phyloP scores from a whole-genome alignment of 2,888 invertebrate genomes.

The Omphaloscelis lunosa region DNA sequence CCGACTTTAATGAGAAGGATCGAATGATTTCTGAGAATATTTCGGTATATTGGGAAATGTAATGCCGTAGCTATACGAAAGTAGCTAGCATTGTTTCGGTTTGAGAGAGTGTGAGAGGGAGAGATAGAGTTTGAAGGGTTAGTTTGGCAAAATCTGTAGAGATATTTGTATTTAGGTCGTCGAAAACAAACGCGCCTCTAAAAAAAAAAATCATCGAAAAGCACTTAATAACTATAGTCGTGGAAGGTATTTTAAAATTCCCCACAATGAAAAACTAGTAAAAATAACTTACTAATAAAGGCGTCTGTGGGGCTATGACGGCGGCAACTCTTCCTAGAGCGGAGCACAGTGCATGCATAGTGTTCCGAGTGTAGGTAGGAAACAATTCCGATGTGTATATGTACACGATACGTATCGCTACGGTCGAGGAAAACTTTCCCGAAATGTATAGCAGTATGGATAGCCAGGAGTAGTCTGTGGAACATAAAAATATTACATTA shows the following conservation, averaged over 20 bases:
- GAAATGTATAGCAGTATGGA: constrained; percentile 69
- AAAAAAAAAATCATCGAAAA: background rate
- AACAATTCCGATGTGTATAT: constrained; percentile 77
- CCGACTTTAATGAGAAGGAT: background rate
- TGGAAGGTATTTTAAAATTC: too few relatives aligned
- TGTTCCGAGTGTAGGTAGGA: constrained; percentile 76
- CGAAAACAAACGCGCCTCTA: background rate
- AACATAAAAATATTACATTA: background rate
- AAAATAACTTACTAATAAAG: constrained; percentile 74
- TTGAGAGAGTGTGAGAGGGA: background rate
- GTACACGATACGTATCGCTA: constrained; percentile 72
- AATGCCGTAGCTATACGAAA: background rate
- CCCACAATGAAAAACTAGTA: background rate
- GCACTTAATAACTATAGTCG: background rate
- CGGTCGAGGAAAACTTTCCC: constrained; percentile 68
- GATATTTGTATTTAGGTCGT: background rate
- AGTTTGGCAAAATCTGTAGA: background rate
- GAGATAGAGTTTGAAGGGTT: background rate
- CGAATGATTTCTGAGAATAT: background rate
- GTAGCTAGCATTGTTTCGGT: background rate
- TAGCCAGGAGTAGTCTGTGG: constrained; percentile 52
- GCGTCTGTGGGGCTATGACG: constrained; percentile 77
- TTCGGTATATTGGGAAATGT: background rate
- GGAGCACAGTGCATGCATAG: constrained; percentile 76
- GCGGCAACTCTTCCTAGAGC: constrained; percentile 73